phyloP scores from a whole-genome alignment of 2,797 vertebrate genomes.

The Psittacula echo region DNA sequence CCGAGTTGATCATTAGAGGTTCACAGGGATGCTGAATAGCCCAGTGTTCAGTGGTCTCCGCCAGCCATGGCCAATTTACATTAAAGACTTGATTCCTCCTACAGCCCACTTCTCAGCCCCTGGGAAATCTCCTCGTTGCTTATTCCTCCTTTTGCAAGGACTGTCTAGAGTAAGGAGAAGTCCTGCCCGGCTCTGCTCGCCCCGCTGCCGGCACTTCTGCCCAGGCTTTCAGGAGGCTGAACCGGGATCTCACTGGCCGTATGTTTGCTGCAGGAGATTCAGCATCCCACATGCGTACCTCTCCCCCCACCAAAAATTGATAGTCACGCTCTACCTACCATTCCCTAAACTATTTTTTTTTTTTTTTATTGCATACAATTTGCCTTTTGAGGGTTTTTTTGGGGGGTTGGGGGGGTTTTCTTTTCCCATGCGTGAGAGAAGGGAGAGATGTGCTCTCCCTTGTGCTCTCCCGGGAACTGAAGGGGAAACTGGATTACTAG shows the following conservation, averaged over 20 bases:
- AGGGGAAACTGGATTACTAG: not conserved
- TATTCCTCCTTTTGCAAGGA: not conserved
- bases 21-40: constrained; percentile 64
- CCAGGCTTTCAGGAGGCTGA: not conserved
- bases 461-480: not conserved
- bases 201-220: not conserved
- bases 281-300: not conserved
- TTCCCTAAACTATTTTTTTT: not conserved
- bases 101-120: constrained; percentile 51
- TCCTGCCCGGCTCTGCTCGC: not conserved
- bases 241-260: fast-evolving
- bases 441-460: not conserved
- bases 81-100: constrained; percentile 58
- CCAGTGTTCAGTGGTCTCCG: constrained; percentile 43
- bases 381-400: not conserved
- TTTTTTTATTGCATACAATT: not conserved
- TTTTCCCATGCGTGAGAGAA: not conserved
- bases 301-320: not conserved
- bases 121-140: constrained; percentile 47
- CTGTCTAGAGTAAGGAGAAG: not conserved
- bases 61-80: constrained; percentile 67
- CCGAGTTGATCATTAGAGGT: constrained; percentile 57
- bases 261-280: not conserved
- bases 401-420: no score
- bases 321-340: fast-evolving